Evolutionary conservation across 2,888 invertebrate genomes (phyloP).

Genomic region (Harpalus rufipes): DNA sequence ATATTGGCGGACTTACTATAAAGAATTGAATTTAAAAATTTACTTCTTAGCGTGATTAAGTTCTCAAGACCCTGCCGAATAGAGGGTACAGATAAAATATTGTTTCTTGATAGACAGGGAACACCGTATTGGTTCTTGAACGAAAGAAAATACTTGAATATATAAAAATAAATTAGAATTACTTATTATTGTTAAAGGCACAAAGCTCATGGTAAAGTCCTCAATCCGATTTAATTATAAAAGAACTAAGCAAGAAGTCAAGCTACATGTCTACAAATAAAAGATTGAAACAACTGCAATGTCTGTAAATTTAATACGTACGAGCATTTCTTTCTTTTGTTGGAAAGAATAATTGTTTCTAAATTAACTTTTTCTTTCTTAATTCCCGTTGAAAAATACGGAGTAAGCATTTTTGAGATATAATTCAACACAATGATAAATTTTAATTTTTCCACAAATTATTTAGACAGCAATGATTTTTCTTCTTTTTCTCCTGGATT

Average conservation of each 20-base stretch:
- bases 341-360: constrained; percentile 3
- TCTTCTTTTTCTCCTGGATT: constrained; percentile 31
- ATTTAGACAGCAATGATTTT: constrained; percentile 43
- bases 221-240: too few species aligned
- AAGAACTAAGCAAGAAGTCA: too few species aligned
- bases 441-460: constrained; percentile 44
- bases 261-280: too few species aligned
- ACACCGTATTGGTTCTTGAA: neutral
- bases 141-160: too few species aligned
- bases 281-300: neutral
- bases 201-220: too few species aligned
- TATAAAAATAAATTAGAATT: too few species aligned
- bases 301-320: neutral
- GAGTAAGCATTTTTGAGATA: neutral
- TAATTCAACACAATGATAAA: constrained; percentile 50
- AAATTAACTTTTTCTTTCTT: constrained; percentile 17
- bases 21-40: constrained; percentile 24
- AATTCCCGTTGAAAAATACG: neutral
- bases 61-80: neutral
- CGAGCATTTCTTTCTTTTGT: constrained; percentile 2
- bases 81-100: neutral
- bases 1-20: constrained; percentile 27
- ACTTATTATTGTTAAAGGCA: too few species aligned
- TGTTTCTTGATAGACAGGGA: neutral
- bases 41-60: constrained; percentile 9